phyloP scores from a whole-genome alignment of 1,140 invertebrate species.

The Rhyzopertha dominica region DNA sequence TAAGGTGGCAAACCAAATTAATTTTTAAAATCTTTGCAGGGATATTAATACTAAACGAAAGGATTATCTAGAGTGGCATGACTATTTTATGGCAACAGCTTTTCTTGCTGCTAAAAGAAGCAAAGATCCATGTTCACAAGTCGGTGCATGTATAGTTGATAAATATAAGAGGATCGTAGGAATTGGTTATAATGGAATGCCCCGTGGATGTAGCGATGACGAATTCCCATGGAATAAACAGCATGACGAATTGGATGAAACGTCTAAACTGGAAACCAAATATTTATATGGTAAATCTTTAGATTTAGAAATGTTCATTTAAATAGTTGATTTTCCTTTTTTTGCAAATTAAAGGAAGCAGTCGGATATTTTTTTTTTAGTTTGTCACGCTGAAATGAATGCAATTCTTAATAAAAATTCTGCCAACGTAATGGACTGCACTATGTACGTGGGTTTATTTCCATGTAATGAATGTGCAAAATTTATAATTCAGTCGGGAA shows the following conservation, averaged over 20 bases:
- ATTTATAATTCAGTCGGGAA: slow-evolving; percentile 93
- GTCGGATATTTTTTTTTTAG: slow-evolving; percentile 56
- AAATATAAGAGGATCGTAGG: slow-evolving; percentile 85
- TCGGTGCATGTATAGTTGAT: slow-evolving; percentile 91
- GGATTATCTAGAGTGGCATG: slow-evolving; percentile 60
- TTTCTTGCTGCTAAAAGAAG: slow-evolving; percentile 83
- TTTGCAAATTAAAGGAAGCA: no score
- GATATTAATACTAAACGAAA: slow-evolving; percentile 29
- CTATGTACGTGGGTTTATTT: slow-evolving; percentile 83
- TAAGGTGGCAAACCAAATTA: no score
- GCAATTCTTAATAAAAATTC: slow-evolving; percentile 90
- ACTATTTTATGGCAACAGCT: slow-evolving; percentile 91
- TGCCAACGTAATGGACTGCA: slow-evolving; percentile 69
- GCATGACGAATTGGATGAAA: slow-evolving; percentile 25
- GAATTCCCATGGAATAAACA: slow-evolving; percentile 80
- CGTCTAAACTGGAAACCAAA: slow-evolving; percentile 68
- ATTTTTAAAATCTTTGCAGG: no score
- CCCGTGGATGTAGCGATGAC: slow-evolving; percentile 81
- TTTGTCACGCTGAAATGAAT: slow-evolving; percentile 97
- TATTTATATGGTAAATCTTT: slow-evolving; percentile 70
- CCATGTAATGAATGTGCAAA: slow-evolving; percentile 98
- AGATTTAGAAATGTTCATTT: not conserved
- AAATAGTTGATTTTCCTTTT: slow-evolving; percentile 9
- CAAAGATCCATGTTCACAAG: slow-evolving; percentile 90
- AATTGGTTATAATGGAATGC: slow-evolving; percentile 96